A percentile compares a stretch with the other conserved stretches of the same genome.
Evolutionary conservation across 2,113 vertebrate species (phyloP).

Genomic region (Eulacestoma nigropectus): DNA sequence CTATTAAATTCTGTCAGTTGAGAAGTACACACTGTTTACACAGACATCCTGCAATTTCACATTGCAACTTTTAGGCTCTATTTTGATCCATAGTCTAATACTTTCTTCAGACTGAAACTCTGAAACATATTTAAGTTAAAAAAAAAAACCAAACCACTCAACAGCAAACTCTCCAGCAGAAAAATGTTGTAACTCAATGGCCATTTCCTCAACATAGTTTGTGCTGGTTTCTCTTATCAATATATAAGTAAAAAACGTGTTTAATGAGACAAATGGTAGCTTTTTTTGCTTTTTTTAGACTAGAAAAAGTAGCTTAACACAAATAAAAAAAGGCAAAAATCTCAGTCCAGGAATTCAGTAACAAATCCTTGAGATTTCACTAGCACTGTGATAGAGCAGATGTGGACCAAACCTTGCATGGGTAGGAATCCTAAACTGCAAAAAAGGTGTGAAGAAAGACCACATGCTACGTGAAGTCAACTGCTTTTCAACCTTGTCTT

Average conservation of each 20-base stretch:
- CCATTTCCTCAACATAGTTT: neutral
- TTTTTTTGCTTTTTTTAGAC: neutral
- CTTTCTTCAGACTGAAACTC: neutral
- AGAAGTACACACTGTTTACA: neutral
- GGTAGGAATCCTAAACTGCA: neutral
- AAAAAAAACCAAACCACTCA: neutral
- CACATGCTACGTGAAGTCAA: neutral
- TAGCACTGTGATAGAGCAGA: neutral
- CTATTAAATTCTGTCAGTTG: neutral
- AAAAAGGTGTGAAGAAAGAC: neutral
- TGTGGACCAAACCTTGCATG: neutral
- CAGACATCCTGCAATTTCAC: neutral
- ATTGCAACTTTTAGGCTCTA: neutral
- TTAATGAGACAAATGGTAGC: neutral
- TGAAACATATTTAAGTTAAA: neutral
- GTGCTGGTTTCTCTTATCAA: neutral
- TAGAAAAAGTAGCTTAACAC: neutral
- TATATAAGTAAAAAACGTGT: neutral
- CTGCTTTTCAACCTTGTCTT: neutral
- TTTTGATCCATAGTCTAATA: neutral
- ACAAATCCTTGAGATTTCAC: neutral
- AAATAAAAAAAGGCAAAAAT: neutral
- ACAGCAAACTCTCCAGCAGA: neutral
- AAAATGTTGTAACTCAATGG: neutral
- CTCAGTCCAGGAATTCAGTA: neutral